Evolutionary conservation across 2,888 invertebrate species (phyloP).

Genomic region (Trichacis sp.): DNA sequence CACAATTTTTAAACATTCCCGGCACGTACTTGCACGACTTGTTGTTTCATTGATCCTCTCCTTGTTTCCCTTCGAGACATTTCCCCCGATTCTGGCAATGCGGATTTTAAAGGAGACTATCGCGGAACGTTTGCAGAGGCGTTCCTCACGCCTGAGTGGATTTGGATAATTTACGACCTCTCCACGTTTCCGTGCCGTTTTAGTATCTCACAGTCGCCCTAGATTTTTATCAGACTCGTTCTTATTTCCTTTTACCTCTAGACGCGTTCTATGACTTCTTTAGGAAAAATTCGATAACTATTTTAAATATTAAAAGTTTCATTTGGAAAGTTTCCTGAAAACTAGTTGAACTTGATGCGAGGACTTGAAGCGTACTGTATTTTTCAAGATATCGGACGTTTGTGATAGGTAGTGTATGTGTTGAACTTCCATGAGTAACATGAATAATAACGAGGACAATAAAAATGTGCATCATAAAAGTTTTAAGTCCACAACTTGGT

Average conservation of each 20-base stretch:
- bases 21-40: slow-evolving; percentile 8
- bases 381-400: too few species aligned
- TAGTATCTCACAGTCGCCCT: not conserved
- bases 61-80: slow-evolving; percentile 4
- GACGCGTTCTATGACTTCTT: too few species aligned
- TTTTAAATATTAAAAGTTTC: slow-evolving; percentile 10
- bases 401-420: too few species aligned
- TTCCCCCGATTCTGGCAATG: not conserved
- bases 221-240: not conserved
- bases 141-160: not conserved
- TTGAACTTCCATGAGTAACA: not conserved
- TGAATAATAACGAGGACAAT: slow-evolving; percentile 1
- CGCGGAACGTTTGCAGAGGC: not conserved
- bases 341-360: not conserved
- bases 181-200: not conserved
- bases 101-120: not conserved
- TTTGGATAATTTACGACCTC: slow-evolving; percentile 7
- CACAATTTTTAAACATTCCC: not conserved
- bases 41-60: slow-evolving; percentile 8
- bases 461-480: not conserved
- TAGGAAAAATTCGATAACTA: slow-evolving; percentile 9
- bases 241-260: too few species aligned
- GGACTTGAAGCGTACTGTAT: too few species aligned
- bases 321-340: slow-evolving; percentile 10
- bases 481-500: not conserved